Evolutionary conservation across 2,888 invertebrate genomes (phyloP), one percentile per base, ranked within the genome.

Genomic region (Plagodis pulveraria): DNA sequence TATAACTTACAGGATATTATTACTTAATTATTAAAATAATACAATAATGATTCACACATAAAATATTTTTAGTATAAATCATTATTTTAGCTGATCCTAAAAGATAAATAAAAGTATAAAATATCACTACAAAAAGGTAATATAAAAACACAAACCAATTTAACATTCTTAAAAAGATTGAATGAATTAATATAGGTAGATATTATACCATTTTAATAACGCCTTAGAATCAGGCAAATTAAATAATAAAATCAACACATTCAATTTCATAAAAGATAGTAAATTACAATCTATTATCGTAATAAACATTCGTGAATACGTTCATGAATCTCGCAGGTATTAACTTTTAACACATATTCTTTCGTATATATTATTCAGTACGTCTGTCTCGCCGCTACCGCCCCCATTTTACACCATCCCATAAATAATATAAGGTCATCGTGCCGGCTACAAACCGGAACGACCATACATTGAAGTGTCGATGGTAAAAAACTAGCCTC

Each of bases 361-460:
- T 35, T 5, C 5, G 35, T 47, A 34, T 10, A 36, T 6, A 12
- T 42, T 42, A 10, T 10, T 36, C 9, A 43, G 11, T 8, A 40
- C 36, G 40, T n/a, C 11, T 7, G 12, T 32, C 11, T 36, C 10
- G 7, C 58, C 80, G 76, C 83, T 70, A 5, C 43, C 77, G 82
- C 86, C 71, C 51, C 56, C 65, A 65, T 62, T 69, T 83, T 81
- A 69, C 40, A 61, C 80, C 82, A 72, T 58, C 67, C 73, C 71
- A 77, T 84, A 81, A 87, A 86, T 83, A 83, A 87, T 86, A 82
- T 85, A 89, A 85, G 91, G 90, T 91, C 91, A 91, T 91, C 85
- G 92, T 81, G 87, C 91, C 78, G 79, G 86, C 88, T 82, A 86
- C 88, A 85, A 90, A 90, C 92, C 91, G 91, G 92, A 91, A 91